Evolutionary conservation across 1,140 invertebrate genomes (phyloP), one percentile per base, ranked within the genome.

Genomic region (Polypedilum pembai): DNA sequence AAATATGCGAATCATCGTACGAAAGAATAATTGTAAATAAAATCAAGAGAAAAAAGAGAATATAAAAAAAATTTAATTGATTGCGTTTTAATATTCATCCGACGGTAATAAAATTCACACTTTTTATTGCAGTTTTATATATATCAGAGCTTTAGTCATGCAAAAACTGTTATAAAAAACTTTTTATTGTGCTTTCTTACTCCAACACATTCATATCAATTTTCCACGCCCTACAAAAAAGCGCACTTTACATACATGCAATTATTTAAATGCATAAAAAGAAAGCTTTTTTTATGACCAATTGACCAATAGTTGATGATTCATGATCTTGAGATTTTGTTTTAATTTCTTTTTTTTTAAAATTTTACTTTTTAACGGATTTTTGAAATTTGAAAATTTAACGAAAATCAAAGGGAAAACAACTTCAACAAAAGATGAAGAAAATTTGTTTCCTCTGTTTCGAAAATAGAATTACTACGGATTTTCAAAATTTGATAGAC

Each of bases 31-130:
- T 33, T 56, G 45, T 56, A 56, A 56, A 56, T 56, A 56, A 56
- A 56, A 56, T 12, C 45, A 56, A n/a, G 12, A 56, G 41, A 45
- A 45, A 56, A 56, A 56, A 56, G 15, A 45, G 8, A 45, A 45
- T 45, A 45, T 45, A 45, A 45, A 12, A 45, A 45, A 12, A 8
- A 56, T 56, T 56, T 56, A 56, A 56, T 56, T 56, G 45, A 56
- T 56, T 15, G 45, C 15, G 45, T 56, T 56, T 56, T 56, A 56
- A 33, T 56, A n/a, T 56, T 56, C 45, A 56, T n/a, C 45, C 12
- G 45, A 56, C 45, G 45, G 45, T 56, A 56, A 56, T 56, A 56
- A 56, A 56, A 56, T 56, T 56, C 45, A 56, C 45, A 56, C 45
- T 56, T 56, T 33, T 56, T 56, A 56, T 56, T 56, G 45, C 45